Base-by-base conservation (phyloP, 2,113 vertebrate species). In the Sprattus sprattus region DNA sequence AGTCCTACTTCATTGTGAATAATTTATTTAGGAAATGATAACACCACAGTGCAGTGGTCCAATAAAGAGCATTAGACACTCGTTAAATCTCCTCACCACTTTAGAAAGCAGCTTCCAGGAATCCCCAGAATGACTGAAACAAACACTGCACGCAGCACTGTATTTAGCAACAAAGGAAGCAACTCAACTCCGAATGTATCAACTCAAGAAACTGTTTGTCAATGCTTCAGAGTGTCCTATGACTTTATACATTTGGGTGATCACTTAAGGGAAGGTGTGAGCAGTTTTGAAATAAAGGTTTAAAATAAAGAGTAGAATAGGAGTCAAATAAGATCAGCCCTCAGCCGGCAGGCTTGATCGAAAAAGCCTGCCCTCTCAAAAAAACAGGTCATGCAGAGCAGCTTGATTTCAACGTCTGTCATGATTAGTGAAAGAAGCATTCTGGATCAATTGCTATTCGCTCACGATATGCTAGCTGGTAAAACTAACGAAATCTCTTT, bases 21-120 rank as follows among this genome's bases (percentile, higher is more conserved):
- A 83, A 90, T 88, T 84, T 18, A 90, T 86, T 88, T 89, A 81
- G 87, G 86, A 88, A 91, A 87, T 85, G 83, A 84, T 83, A 87
- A 85, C 89, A 89, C 81, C 85, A 54, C 84, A 83, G 54, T 60
- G 50, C 84, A 81, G 50, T 83, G 81, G 83, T 50, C 64, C 82
- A 88, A 87, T 88, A 85, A 86, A 84, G 64, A 84, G 82, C 64
- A 39, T 86, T 80, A 44, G 85, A 84, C 78, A 87, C 78, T 85
- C 84, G 64, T 85, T 85, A 88, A 88, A 83, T 49, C 78, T 1
- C 75, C 85, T 49, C 64, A 50, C 81, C 87, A 49, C 88, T 86
- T 88, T 90, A 82, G 25, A 84, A 84, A 82, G 8, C 54, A 10
- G 45, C 84, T 96, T 96, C 95, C 96, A 96, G 96, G 95, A 96